Evolutionary conservation across 1,140 invertebrate species (phyloP).

Genomic region (Euwallacea fornicatus): DNA sequence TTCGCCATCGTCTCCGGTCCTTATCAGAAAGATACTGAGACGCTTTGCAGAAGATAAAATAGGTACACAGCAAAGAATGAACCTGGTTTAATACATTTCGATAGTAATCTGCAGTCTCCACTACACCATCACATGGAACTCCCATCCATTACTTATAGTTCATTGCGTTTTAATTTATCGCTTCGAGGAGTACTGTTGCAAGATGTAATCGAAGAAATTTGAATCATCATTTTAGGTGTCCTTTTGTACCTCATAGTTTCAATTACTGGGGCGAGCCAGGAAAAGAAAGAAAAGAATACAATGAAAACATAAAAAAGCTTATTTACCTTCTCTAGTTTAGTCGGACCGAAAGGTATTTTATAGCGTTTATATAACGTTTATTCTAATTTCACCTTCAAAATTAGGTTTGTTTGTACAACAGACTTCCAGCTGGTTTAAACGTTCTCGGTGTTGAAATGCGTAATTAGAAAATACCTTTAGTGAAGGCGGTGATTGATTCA

Average conservation of each 20-base stretch:
- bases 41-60: constrained; percentile 13
- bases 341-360: constrained; percentile 7
- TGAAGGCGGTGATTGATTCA: constrained; percentile 12
- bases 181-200: constrained; percentile 28
- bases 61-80: constrained; percentile 36
- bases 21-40: constrained; percentile 28
- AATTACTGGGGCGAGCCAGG: too few relatives aligned
- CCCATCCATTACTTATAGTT: constrained; percentile 35
- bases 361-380: constrained; percentile 14
- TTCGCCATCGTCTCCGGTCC: constrained; percentile 25
- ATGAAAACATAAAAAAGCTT: not conserved
- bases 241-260: too few relatives aligned
- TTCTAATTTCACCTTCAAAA: constrained; percentile 19
- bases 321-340: constrained; percentile 2
- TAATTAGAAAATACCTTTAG: constrained; percentile 19
- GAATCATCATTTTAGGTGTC: constrained; percentile 24
- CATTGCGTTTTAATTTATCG: constrained; percentile 38
- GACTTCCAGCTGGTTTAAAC: constrained; percentile 20
- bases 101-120: constrained; percentile 34
- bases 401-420: constrained; percentile 16
- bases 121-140: constrained; percentile 32
- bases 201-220: constrained; percentile 32
- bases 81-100: constrained; percentile 37
- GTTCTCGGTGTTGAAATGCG: constrained; percentile 11
- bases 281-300: too few relatives aligned